Evolutionary conservation across 2,888 invertebrate species (phyloP).

Genomic region (Cryptocephalus primarius): DNA sequence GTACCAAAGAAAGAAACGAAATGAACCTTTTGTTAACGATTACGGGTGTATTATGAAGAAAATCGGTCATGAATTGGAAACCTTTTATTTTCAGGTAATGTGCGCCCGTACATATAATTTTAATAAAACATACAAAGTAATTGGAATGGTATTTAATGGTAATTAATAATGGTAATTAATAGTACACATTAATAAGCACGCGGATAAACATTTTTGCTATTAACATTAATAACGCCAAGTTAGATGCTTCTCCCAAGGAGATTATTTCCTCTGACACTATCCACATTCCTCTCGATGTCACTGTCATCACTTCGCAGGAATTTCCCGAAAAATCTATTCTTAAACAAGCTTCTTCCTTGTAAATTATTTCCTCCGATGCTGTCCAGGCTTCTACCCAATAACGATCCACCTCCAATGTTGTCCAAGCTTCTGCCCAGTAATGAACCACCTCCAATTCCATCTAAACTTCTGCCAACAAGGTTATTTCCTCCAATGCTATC

Average conservation of each 20-base stretch:
- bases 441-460: constrained; percentile 1
- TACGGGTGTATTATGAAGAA: too few species aligned
- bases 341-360: not conserved
- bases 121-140: not conserved
- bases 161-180: not conserved
- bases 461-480: constrained; percentile 1
- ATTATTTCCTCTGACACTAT: not conserved
- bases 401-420: constrained; percentile 1
- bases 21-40: too few species aligned
- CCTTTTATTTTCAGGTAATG: too few species aligned
- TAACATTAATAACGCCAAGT: too few species aligned
- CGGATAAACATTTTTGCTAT: too few species aligned
- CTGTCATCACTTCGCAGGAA: not conserved
- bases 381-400: constrained; percentile 1
- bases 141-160: not conserved
- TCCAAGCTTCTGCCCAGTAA: constrained; percentile 4
- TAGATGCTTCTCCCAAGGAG: not conserved
- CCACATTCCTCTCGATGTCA: not conserved
- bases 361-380: not conserved
- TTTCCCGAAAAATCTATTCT: not conserved
- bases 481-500: constrained; percentile 2
- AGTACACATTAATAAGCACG: too few species aligned
- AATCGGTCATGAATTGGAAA: too few species aligned
- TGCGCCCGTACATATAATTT: too few species aligned
- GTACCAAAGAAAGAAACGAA: too few species aligned